Percentiles rank a stretch among this genome's conserved stretches.
These are phyloP conservation scores for Congeria kusceri DNA, from an alignment of 2,888 invertebrate genomes.

Conservation along the genomic window DNA sequence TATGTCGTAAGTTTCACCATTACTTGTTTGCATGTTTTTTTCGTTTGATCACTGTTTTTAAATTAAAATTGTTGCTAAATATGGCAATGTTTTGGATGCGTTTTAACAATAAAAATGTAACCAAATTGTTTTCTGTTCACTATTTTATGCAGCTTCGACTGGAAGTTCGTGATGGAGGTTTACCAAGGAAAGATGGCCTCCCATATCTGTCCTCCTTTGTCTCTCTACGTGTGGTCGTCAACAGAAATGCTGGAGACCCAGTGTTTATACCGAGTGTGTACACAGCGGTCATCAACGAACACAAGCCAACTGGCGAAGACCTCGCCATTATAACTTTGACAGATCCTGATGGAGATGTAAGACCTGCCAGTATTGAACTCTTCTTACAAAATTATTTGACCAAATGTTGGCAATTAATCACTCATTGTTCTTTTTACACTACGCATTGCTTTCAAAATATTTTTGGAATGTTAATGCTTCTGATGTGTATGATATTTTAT, in stretches of 20 bases:
- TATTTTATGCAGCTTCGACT: slow-evolving; percentile 56
- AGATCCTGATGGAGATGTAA: slow-evolving; percentile 74
- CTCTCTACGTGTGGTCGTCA: slow-evolving; percentile 65
- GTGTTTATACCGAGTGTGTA: slow-evolving; percentile 62
- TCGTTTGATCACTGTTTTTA: too few species aligned
- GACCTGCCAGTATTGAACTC: slow-evolving; percentile 30
- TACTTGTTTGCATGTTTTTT: too few species aligned
- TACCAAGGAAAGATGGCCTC: slow-evolving; percentile 24
- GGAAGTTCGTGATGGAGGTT: slow-evolving; percentile 69
- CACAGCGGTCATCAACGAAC: slow-evolving; percentile 53
- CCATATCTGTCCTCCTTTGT: slow-evolving; percentile 59
- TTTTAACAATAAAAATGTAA: too few species aligned
- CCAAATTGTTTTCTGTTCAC: not conserved
- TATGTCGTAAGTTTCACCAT: slow-evolving; percentile 55
- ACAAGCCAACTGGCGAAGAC: slow-evolving; percentile 57
- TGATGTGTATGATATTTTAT: too few species aligned
- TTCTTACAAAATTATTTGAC: not conserved
- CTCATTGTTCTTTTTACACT: not conserved
- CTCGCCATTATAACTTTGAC: slow-evolving; percentile 66
- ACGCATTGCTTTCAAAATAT: not conserved
- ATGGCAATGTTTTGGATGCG: too few species aligned
- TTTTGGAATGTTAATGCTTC: not conserved
- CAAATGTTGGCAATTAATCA: not conserved
- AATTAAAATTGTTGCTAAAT: too few species aligned
- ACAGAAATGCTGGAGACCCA: slow-evolving; percentile 75